phyloP scores from a whole-genome alignment of 2,113 vertebrate genomes.

The Platysteira castanea region DNA sequence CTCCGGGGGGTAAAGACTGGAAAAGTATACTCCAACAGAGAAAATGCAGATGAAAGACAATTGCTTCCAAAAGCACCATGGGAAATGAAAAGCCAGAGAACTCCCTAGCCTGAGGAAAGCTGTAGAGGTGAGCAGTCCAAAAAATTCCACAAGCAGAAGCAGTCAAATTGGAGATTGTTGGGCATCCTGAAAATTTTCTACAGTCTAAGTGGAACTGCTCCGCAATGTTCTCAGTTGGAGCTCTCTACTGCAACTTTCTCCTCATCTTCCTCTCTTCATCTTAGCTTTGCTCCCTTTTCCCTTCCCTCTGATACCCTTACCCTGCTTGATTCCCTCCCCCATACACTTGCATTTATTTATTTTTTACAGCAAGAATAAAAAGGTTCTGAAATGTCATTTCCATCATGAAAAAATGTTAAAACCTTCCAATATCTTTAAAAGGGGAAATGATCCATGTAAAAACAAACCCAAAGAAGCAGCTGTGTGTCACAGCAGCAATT shows the following conservation, averaged over 20 bases:
- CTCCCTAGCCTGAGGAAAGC: constrained; percentile 53
- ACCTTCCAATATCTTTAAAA: not conserved
- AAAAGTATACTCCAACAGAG: not conserved
- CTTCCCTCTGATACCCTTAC: not conserved
- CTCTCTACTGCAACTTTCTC: not conserved
- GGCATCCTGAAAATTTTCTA: not conserved
- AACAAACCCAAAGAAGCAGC: not conserved
- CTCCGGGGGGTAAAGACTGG: no score
- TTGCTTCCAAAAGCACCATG: constrained; percentile 27
- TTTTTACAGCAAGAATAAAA: not conserved
- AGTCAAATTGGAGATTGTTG: not conserved
- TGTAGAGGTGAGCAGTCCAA: not conserved
- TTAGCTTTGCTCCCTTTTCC: not conserved
- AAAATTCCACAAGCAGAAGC: not conserved
- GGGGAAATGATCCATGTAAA: not conserved
- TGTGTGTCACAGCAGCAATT: not conserved
- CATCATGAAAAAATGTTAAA: not conserved
- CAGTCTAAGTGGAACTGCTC: not conserved
- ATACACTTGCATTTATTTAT: not conserved
- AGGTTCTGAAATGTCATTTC: not conserved
- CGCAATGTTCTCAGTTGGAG: not conserved
- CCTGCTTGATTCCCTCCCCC: not conserved
- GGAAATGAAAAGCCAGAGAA: constrained; percentile 40
- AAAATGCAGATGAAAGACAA: constrained; percentile 47
- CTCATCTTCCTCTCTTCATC: not conserved